Evolutionary conservation across 2,797 vertebrate species (phyloP).

Genomic region (Bradypodion ventrale): DNA sequence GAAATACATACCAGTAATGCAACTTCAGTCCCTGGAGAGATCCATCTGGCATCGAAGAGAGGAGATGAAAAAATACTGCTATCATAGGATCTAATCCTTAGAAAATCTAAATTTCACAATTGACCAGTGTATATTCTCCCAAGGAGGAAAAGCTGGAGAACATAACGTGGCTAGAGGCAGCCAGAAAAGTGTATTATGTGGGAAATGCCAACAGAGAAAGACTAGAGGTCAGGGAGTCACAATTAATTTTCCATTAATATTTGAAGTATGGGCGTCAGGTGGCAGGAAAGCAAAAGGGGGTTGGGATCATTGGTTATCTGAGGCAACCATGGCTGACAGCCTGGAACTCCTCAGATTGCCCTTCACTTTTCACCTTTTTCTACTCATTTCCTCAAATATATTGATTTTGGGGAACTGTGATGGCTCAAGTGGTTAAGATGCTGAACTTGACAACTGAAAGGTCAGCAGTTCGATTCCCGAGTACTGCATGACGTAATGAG

Average conservation of each 20-base stretch:
- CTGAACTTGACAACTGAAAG: too few species aligned
- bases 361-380: background rate
- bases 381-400: background rate
- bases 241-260: constrained; percentile 61
- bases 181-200: constrained; percentile 21
- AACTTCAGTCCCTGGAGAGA: background rate
- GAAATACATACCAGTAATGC: constrained; percentile 23
- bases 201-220: constrained; percentile 15
- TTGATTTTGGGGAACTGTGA: background rate
- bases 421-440: too few species aligned
- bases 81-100: background rate
- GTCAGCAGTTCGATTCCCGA: too few species aligned
- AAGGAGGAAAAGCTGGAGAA: constrained; percentile 2
- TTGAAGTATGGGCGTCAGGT: constrained; percentile 64
- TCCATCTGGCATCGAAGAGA: constrained; percentile 1
- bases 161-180: background rate
- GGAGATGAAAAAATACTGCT: background rate
- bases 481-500: too few species aligned
- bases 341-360: constrained; percentile 2
- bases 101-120: background rate
- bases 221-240: constrained; percentile 26
- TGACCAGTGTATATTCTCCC: background rate
- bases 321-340: constrained; percentile 19
- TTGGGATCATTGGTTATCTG: constrained; percentile 57
- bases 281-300: constrained; percentile 33